phyloP scores from a whole-genome alignment of 2,888 invertebrate genomes.

The Mesorhabditis spiculigera region DNA sequence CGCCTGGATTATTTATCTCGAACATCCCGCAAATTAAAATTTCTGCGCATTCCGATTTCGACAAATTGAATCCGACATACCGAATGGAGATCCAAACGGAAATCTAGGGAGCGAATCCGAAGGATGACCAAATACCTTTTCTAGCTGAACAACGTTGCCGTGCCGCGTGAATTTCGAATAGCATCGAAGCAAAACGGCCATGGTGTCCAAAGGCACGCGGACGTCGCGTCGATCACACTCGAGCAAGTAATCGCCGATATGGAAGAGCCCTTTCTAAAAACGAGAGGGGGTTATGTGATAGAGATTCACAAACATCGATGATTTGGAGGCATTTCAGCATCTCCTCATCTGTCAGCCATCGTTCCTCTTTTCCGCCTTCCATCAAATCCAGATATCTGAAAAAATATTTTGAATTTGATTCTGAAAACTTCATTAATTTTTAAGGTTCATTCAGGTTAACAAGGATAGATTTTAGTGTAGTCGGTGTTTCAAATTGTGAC shows the following conservation, averaged over 20 bases:
- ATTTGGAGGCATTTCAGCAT: background rate
- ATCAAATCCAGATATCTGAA: background rate
- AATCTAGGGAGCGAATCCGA: no score
- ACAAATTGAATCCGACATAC: no score
- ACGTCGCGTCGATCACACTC: background rate
- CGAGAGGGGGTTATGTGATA: background rate
- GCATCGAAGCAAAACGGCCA: background rate
- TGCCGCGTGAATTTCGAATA: conserved; percentile 3
- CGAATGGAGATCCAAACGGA: no score
- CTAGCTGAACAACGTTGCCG: background rate
- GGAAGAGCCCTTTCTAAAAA: conserved; percentile 4
- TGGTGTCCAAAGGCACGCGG: background rate
- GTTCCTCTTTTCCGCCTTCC: conserved; percentile 1
- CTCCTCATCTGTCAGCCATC: background rate
- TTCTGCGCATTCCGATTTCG: no score
- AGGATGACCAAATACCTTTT: background rate
- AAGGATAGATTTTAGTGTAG: no score
- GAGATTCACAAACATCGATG: background rate
- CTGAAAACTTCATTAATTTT: no score
- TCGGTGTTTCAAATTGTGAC: no score
- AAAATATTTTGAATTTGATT: background rate
- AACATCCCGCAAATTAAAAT: no score
- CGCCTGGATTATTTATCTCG: no score
- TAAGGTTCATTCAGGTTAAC: no score
- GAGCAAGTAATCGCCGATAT: background rate